Evolutionary conservation across 2,797 vertebrate species (phyloP), one percentile per base, ranked within the genome.

Genomic region (Paguma larvata): DNA sequence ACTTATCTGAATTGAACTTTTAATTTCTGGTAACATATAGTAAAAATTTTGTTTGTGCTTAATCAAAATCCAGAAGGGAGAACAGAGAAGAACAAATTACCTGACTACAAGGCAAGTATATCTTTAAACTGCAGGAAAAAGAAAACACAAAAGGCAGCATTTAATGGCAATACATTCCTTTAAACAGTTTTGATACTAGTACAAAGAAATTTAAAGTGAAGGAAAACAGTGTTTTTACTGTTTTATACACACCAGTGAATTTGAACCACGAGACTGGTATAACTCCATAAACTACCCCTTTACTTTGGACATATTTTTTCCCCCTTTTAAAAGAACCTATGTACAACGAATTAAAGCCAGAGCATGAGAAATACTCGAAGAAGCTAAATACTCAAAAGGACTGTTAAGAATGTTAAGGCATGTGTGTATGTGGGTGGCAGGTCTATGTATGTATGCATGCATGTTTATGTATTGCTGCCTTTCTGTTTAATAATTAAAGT

Each of bases 101-200:
- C 80, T 91, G n/a, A 90, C 44, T 85, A 34, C 38, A 96, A 75
- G 34, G 21, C 79, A 32, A 94, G 5, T 70, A 4, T 70, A 82
- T 88, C 14, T 95, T 97, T 94, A 96, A 95, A 94, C 85, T 94
- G 48, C 7, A 94, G 84, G 67, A 67, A 77, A 62, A 83, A 79
- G 23, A 92, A 85, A 91, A 70, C 19, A 25, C 73, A 34, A 95
- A 91, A 87, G 59, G 15, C 15, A 92, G 32, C 44, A 79, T 79
- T 93, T 72, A 92, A 53, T 19, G 68, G n/a, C 38, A 91, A 46
- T 23, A 48, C 80, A 65, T 53, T 85, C 41, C 62, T 85, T 85
- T 67, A 41, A 80, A 92, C 14, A 38, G 19, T 59, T 88, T 75
- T 88, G 48, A 91, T 30, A 89, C 6, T 21, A 53, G 34, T 30